Conservation (phyloP, 2,113 vertebrate genomes). For the Equus przewalskii region DNA sequence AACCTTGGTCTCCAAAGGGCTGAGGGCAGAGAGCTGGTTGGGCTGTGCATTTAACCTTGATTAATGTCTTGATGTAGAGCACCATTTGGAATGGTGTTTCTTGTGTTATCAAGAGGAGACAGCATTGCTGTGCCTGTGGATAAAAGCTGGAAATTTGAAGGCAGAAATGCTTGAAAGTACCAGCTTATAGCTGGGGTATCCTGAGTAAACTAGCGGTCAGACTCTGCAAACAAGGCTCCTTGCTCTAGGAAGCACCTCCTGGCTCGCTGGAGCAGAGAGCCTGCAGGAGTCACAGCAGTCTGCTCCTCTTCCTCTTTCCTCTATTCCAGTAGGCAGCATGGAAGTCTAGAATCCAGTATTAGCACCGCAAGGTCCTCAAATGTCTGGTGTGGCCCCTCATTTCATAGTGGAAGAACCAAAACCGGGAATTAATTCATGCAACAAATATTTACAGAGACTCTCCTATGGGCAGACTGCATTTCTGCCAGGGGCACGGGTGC, state of each 20-base stretch:
- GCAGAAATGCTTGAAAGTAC: fast-evolving
- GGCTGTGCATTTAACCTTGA: neutral
- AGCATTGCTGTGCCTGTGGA: fast-evolving
- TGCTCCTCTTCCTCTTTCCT: fast-evolving
- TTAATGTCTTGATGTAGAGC: neutral
- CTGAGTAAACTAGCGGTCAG: no score
- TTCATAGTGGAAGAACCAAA: neutral
- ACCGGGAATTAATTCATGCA: neutral
- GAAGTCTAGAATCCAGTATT: neutral
- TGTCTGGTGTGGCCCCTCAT: neutral
- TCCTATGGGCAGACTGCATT: neutral
- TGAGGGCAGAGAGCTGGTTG: neutral
- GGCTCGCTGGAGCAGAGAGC: neutral
- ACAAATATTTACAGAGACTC: neutral
- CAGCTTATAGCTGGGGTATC: neutral
- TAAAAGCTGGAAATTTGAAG: fast-evolving
- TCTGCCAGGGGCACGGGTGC: neutral
- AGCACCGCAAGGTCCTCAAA: fast-evolving
- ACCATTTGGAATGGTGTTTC: fast-evolving
- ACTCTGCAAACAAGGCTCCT: neutral
- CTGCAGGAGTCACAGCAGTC: fast-evolving
- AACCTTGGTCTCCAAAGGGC: neutral
- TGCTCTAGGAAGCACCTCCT: fast-evolving
- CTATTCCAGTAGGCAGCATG: fast-evolving
- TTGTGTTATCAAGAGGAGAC: neutral